Evolutionary conservation across 2,797 vertebrate genomes (phyloP), one percentile per base, ranked within the genome.

Genomic region (Mus minutoides): DNA sequence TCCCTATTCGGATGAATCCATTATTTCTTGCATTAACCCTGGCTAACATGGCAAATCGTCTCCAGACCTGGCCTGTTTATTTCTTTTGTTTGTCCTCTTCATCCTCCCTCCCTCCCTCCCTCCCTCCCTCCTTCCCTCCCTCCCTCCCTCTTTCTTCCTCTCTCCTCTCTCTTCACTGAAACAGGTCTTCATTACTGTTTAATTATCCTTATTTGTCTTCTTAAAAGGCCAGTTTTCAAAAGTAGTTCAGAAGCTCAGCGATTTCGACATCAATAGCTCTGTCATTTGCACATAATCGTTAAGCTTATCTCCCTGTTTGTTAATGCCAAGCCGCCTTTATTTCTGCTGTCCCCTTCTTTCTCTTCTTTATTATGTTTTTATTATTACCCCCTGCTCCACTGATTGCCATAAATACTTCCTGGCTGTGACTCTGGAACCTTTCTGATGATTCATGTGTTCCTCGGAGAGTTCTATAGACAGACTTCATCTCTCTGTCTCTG

Each of bases 151-250:
- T 46, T 29, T 4, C 43, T 52, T 16, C 62, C 62, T 24, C 60
- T 85, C 21, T 49, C 26, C 37, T 83, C 49, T 71, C n/a, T 76
- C 94, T 97, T 94, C 67, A 97, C 97, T 90, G 92, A 97, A 97
- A 95, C n/a, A 19, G 83, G 95, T 96, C 94, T 96, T 97, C 92
- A 96, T 92, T 97, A 94, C 89, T 90, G 49, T 75, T 93, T 97
- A 96, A 97, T 97, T 97, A 96, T 95, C 94, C 94, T 97, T 97
- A 95, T 97, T 97, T 97, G 88, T 97, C 97, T 98, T 96, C 94
- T 95, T 94, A 97, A 97, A 90, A 97, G 95, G 96, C 88, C 90
- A 95, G 89, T 95, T 89, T 97, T 96, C 95, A 96, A 95, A 97
- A 96, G 96, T 94, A 92, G 90, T 96, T 97, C 88, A 87, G 96